These are phyloP conservation scores for Rutpela maculata DNA, from an alignment of 2,888 invertebrate species.

Conservation along the genomic window DNA sequence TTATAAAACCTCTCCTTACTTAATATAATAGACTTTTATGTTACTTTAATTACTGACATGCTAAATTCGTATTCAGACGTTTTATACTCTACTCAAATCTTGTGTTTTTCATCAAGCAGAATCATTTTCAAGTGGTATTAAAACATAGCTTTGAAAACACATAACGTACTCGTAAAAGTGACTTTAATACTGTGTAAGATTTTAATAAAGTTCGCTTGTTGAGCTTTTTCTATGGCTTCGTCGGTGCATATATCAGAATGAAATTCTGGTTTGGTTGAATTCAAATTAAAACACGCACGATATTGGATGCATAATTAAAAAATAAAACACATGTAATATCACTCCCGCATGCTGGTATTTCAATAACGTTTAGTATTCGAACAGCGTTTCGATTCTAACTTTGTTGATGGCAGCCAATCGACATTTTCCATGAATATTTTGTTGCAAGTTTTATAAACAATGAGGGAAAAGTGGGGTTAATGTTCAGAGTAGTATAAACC, in stretches of 20 bases:
- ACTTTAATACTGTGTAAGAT: constrained; percentile 10
- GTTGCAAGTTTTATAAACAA: too few relatives aligned
- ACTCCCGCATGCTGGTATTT: neutral
- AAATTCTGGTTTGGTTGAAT: neutral
- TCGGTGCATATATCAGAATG: constrained; percentile 11
- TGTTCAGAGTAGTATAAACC: too few relatives aligned
- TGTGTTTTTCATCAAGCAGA: constrained; percentile 5
- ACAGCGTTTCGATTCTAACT: neutral
- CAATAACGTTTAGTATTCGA: neutral
- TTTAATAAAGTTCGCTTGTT: constrained; percentile 29
- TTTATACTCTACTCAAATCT: constrained; percentile 16
- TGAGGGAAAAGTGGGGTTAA: too few relatives aligned
- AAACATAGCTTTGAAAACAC: constrained; percentile 17
- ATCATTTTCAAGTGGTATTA: constrained; percentile 11
- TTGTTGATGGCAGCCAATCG: neutral
- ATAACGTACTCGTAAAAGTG: constrained; percentile 23
- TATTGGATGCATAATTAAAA: neutral
- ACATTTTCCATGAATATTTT: too few relatives aligned
- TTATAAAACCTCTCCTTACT: neutral
- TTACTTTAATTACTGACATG: constrained; percentile 10
- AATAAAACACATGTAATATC: neutral
- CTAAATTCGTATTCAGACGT: constrained; percentile 7
- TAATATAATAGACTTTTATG: neutral
- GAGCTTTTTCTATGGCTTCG: constrained; percentile 11
- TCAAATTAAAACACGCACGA: constrained; percentile 21